Evolutionary conservation across 2,888 invertebrate species (phyloP).

Genomic region (Patella depressa): DNA sequence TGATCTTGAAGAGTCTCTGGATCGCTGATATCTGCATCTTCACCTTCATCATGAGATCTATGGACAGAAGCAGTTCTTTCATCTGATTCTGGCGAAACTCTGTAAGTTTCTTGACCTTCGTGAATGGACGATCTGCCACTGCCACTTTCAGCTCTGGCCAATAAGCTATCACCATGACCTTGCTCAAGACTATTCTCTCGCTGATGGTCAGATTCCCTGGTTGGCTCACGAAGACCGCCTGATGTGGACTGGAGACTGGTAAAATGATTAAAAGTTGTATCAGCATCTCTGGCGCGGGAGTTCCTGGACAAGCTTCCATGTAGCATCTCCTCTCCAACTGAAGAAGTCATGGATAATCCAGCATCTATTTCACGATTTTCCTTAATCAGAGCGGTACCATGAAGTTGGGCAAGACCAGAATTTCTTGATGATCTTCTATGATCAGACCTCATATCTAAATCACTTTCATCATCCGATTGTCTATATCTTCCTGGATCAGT

Average conservation of each 20-base stretch:
- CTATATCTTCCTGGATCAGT: too few species aligned
- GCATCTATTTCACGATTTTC: too few species aligned
- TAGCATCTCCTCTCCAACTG: background rate
- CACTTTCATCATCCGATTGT: too few species aligned
- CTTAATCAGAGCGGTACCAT: too few species aligned
- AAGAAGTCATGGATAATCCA: background rate
- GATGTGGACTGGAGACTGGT: background rate
- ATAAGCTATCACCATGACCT: too few species aligned
- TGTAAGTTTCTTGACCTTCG: background rate
- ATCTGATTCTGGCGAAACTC: background rate
- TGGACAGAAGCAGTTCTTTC: background rate
- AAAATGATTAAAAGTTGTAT: conserved; percentile 13
- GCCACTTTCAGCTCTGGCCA: background rate
- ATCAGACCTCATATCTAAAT: too few species aligned
- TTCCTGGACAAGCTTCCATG: background rate
- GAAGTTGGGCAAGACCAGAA: too few species aligned
- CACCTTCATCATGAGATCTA: background rate
- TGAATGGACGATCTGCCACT: background rate
- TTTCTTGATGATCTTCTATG: too few species aligned
- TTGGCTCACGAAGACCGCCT: background rate
- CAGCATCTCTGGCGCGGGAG: conserved; percentile 9
- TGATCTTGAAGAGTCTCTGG: background rate
- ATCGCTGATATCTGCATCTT: conserved; percentile 5
- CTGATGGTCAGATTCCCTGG: background rate
- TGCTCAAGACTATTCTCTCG: too few species aligned